phyloP scores from a whole-genome alignment of 2,797 vertebrate species.

The Synanceia verrucosa region DNA sequence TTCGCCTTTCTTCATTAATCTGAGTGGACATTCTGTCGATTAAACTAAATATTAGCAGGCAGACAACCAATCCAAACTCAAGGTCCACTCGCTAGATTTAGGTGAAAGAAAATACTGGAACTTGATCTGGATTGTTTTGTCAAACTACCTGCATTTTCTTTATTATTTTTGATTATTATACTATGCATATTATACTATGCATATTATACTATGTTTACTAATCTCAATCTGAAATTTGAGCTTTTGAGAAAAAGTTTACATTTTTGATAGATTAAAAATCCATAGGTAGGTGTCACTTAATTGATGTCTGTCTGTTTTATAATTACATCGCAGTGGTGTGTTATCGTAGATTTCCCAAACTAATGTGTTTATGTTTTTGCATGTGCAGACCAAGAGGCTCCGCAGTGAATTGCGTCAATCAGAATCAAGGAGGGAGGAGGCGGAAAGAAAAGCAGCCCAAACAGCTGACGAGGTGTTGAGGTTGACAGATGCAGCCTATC shows the following conservation, averaged over 20 bases:
- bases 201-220: neutral
- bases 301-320: neutral
- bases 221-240: neutral
- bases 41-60: neutral
- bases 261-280: neutral
- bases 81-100: neutral
- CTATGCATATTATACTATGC: neutral
- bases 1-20: neutral
- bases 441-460: slow-evolving; percentile 52
- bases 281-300: neutral
- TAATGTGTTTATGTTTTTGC: neutral
- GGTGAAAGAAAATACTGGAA: neutral
- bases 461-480: slow-evolving; percentile 54
- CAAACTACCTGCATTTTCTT: neutral
- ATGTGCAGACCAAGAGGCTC: slow-evolving; percentile 72
- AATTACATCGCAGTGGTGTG: neutral
- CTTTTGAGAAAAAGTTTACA: neutral
- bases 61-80: neutral
- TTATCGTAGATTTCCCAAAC: neutral
- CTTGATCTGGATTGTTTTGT: neutral
- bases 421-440: slow-evolving; percentile 69
- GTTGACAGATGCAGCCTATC: slow-evolving; percentile 50
- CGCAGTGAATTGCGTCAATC: slow-evolving; percentile 74
- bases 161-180: neutral
- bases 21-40: neutral